Base-by-base conservation (phyloP, 53 echinoderm and acorn worm species). In the Pentamera pediparva region DNA sequence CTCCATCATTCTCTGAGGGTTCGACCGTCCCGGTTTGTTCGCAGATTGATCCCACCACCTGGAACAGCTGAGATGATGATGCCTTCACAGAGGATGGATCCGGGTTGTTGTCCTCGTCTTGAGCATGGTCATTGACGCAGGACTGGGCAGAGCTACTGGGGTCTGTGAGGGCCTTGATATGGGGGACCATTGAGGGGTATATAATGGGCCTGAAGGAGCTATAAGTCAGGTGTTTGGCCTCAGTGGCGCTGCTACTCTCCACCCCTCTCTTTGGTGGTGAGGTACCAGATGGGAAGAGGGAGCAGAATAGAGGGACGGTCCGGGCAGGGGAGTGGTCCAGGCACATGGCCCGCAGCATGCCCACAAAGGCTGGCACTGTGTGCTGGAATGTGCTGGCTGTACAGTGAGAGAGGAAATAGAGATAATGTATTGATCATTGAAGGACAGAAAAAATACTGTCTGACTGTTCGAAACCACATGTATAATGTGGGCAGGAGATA, bases 121-220 rank as follows among this genome's bases (percentile, higher is more conserved):
- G 37, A 40, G 35, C 15, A 36, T 65, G 65, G 37, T 65, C 26
- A 6, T 65, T 65, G 17, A 65, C 37, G 22, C 65, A 65, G 15
- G 39, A 65, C 22, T 65, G 65, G 13, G 65, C 65, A 24, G 36
- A 35, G 36, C 39, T 65, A 8, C 21, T 41, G 21, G 37, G 65
- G 26, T 65, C 39, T 22, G 39, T 20, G 7, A 65, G 39, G 39
- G 65, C 65, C 11, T 65, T 65, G 18, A 70, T 70, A 51, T 70
- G 70, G 31, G 70, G 70, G 28, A 70, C 70, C 85, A 94, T 94
- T 50, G 90, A 75, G 3, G 84, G 87, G 2, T 87, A 94, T 58
- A 94, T 76, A 76, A 94, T 90, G 65, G 90, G 94, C 1, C 94
- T 90, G 75, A 94, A 94, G 69, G 94, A 91, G 65, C 84, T 81